These are phyloP conservation scores for Pterobdella sp. DNA, from an alignment of 2,888 invertebrate genomes.

Conservation along the genomic window DNA sequence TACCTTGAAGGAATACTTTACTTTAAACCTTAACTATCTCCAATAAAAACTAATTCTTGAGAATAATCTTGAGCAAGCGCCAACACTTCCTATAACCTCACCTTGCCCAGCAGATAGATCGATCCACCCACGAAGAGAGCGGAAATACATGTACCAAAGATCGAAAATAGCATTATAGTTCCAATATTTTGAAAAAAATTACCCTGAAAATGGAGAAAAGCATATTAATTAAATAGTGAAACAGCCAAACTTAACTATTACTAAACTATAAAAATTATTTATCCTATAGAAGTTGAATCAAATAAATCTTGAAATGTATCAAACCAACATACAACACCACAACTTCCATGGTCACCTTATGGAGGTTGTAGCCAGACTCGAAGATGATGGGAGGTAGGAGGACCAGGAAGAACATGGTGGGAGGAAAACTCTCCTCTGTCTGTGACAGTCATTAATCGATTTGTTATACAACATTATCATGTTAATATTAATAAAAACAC, in stretches of 20 bases:
- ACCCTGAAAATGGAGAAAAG: slow-evolving; percentile 49
- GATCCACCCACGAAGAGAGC: slow-evolving; percentile 93
- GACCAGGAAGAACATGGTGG: slow-evolving; percentile 93
- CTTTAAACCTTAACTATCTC: too few relatives aligned
- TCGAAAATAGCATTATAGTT: slow-evolving; percentile 94
- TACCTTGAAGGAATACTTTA: too few relatives aligned
- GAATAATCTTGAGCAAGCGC: not conserved
- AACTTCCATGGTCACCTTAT: slow-evolving; percentile 64
- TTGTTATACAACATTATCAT: too few relatives aligned
- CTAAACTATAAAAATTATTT: too few relatives aligned
- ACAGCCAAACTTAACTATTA: too few relatives aligned
- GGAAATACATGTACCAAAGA: slow-evolving; percentile 90
- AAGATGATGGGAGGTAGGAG: slow-evolving; percentile 96
- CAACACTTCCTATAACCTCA: too few relatives aligned
- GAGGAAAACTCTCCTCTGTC: slow-evolving; percentile 94
- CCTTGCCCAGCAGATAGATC: slow-evolving; percentile 84
- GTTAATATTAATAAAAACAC: too few relatives aligned
- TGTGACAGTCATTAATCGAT: slow-evolving; percentile 54
- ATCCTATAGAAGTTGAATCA: too few relatives aligned
- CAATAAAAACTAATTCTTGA: not conserved
- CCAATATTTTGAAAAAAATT: slow-evolving; percentile 83
- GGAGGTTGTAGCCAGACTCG: slow-evolving; percentile 96
- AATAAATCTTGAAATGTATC: not conserved
- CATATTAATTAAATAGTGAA: too few relatives aligned
- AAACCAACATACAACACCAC: not conserved